A percentile compares a stretch with the other conserved stretches of the same genome.
phyloP scores from a whole-genome alignment of 2,113 vertebrate genomes.

The Semicossyphus pulcher region DNA sequence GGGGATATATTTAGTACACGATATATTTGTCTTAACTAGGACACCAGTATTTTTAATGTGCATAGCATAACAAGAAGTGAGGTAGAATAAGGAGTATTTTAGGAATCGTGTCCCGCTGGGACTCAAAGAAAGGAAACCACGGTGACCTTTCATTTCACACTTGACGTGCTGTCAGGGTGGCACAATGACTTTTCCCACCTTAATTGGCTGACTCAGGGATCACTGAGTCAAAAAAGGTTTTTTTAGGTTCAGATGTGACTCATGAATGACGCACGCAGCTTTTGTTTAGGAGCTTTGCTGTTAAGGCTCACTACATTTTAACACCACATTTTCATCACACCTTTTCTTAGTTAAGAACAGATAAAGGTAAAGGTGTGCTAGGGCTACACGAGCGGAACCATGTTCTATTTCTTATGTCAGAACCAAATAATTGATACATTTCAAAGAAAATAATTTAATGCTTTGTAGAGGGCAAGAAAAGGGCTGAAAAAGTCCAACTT shows the following conservation, averaged over 20 bases:
- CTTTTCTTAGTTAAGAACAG: not conserved
- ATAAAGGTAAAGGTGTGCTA: not conserved
- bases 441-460: not conserved
- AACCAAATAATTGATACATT: not conserved
- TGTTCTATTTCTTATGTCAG: not conserved
- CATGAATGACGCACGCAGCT: constrained; percentile 32
- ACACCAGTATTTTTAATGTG: not conserved
- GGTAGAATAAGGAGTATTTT: not conserved
- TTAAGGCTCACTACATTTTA: not conserved
- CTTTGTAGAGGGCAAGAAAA: not conserved
- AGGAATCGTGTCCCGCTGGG: not conserved
- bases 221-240: not conserved
- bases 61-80: constrained; percentile 13
- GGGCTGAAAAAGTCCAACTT: too few relatives aligned
- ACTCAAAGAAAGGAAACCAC: not conserved
- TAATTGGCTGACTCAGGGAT: constrained; percentile 18
- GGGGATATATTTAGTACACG: constrained; percentile 15
- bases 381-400: not conserved
- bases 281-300: constrained; percentile 1
- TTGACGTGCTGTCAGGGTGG: constrained; percentile 7
- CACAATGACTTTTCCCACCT: not conserved
- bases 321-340: not conserved
- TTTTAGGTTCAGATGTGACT: constrained; percentile 31
- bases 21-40: constrained; percentile 10
- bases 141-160: not conserved